Base-by-base conservation (phyloP, 2,797 vertebrate species). In the Orestias chungarensis region DNA sequence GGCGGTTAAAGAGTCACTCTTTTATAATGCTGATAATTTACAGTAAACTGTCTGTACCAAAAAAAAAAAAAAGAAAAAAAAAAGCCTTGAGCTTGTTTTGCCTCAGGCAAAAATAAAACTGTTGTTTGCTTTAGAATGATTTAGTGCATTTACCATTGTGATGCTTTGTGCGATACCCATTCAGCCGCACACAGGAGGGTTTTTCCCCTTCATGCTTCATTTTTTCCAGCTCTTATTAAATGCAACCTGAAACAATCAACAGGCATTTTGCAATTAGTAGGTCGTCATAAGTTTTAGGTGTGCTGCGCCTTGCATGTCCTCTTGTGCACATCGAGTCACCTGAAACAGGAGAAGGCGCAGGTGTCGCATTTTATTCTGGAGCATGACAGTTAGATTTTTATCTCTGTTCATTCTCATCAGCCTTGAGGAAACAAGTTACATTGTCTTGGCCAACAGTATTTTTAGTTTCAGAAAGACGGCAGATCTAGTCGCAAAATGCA, bases 381-480 rank as follows among this genome's bases (percentile, higher is more conserved):
- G 64, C 65, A 6, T 29, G 67, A 65, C 43, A 9, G 44, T 65
- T 29, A 59, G 77, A 49, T 80, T 35, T 18, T 75, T 66, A 74
- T 81, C 67, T 35, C 17, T 0, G 52, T 2, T 14, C 11, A 64
- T 65, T 17, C 52, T 14, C 38, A 2, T n/a, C 52, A 64, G 18
- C 42, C 54, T 67, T 3, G 4, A 20, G 40, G 76, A 25, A 38
- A 43, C 55, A 43, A 35, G 38, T 15, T 11, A 40, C 17, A 49
- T 18, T 17, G 64, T 71, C 8, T 2, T 18, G 27, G 59, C 23
- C 7, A 17, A 7, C 10, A 3, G 8, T 23, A 23, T 17, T 74
- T 83, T 75, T 85, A 84, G 72, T 88, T 80, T 86, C 66, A 82
- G 73, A 74, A 67, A 17, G 20, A 0, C n/a, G 3, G 18, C 2